Conservation (phyloP, 2,888 invertebrate genomes). For the Tenodera sinensis region DNA sequence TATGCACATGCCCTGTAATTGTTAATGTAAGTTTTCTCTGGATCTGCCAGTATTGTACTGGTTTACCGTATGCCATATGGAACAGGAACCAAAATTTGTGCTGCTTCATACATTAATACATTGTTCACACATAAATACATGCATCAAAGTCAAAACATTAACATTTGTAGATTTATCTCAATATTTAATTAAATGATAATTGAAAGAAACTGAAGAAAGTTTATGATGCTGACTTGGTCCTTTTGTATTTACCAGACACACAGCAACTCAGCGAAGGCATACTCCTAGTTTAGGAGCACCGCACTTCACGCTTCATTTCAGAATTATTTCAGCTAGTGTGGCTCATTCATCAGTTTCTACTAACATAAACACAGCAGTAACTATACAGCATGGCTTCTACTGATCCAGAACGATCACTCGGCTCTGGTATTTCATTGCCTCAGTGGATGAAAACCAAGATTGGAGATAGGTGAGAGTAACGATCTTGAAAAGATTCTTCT, state of each 20-base stretch:
- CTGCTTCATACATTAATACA: no score
- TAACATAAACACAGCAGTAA: constrained; percentile 1
- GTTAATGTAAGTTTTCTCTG: no score
- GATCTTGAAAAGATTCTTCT: not conserved
- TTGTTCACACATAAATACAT: no score
- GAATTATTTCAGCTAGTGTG: constrained; percentile 18
- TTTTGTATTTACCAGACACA: constrained; percentile 15
- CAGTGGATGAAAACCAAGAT: constrained; percentile 73
- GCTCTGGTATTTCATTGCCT: constrained; percentile 62
- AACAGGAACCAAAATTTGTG: no score
- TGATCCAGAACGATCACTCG: constrained; percentile 55
- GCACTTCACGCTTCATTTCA: not conserved
- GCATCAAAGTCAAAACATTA: no score
- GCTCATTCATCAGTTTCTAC: not conserved
- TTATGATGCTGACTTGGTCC: not conserved
- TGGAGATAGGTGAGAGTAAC: constrained; percentile 49
- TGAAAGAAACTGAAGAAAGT: no score
- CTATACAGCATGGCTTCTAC: constrained; percentile 38
- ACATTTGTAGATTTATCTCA: no score
- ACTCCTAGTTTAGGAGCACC: constrained; percentile 23
- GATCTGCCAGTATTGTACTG: no score
- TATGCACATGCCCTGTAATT: no score
- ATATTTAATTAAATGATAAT: no score
- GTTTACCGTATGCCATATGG: no score
- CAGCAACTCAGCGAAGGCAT: constrained; percentile 23